phyloP scores from a whole-genome alignment of 2,888 invertebrate genomes.

The Scaptomyza cyrtandrae region DNA sequence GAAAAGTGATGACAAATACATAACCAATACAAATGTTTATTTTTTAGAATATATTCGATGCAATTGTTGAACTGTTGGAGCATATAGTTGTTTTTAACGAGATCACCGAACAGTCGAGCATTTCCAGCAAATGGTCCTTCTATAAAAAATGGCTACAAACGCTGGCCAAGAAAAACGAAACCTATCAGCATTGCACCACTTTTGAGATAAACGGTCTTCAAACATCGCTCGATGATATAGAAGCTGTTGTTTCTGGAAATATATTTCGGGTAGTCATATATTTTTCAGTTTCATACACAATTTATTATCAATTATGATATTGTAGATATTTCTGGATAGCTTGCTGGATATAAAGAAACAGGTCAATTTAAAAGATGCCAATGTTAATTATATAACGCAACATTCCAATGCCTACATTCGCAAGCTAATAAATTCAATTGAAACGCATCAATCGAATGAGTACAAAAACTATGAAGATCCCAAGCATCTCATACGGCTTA shows the following conservation, averaged over 20 bases:
- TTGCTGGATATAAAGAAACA: conserved; percentile 59
- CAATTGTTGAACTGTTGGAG: conserved; percentile 88
- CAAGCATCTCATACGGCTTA: conserved; percentile 87
- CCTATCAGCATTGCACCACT: conserved; percentile 86
- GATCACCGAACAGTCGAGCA: conserved; percentile 76
- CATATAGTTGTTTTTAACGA: conserved; percentile 87
- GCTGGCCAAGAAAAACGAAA: conserved; percentile 87
- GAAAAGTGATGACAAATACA: not conserved
- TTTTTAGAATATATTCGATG: conserved; percentile 84
- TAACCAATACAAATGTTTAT: not conserved
- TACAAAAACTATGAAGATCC: conserved; percentile 77
- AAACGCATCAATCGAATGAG: conserved; percentile 46
- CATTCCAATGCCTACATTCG: conserved; percentile 64
- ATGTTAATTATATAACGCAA: conserved; percentile 55
- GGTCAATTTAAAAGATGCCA: conserved; percentile 50
- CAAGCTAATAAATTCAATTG: conserved; percentile 39
- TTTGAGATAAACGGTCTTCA: conserved; percentile 88
- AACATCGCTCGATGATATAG: conserved; percentile 88
- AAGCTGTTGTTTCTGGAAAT: conserved; percentile 63
- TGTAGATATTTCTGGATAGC: conserved; percentile 52
- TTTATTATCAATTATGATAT: not conserved
- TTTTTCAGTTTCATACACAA: not conserved
- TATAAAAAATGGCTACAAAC: conserved; percentile 91
- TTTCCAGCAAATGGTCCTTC: conserved; percentile 89
- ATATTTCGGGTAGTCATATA: conserved; percentile 51